phyloP scores from a whole-genome alignment of 2,113 vertebrate genomes.

The Etheostoma spectabile region DNA sequence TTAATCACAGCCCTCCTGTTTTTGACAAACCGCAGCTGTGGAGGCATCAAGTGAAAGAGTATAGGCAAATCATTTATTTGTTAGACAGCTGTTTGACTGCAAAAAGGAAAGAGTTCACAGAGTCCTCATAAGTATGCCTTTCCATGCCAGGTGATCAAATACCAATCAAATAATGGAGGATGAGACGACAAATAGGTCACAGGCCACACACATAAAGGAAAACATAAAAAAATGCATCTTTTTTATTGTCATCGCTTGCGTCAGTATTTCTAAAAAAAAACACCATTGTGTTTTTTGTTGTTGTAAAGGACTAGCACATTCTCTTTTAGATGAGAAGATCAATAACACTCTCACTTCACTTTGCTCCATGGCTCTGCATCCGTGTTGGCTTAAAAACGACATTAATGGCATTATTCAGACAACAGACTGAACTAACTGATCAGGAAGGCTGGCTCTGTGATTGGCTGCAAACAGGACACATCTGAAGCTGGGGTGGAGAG shows the following conservation, averaged over 20 bases:
- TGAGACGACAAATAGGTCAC: background rate
- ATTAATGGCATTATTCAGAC: too few species aligned
- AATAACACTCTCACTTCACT: background rate
- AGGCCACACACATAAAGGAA: background rate
- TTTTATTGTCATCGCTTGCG: background rate
- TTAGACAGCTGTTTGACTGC: constrained; percentile 19
- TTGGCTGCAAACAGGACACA: too few species aligned
- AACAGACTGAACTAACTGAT: too few species aligned
- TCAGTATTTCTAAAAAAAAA: background rate
- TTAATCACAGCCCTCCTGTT: constrained; percentile 57
- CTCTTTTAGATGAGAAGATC: background rate
- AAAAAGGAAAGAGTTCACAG: background rate
- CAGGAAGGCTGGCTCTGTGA: too few species aligned
- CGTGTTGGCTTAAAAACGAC: too few species aligned
- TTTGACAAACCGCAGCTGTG: constrained; percentile 56
- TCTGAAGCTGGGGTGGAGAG: too few species aligned
- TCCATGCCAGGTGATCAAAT: constrained; percentile 40
- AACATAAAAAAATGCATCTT: background rate
- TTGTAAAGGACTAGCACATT: background rate
- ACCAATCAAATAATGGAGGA: constrained; percentile 4
- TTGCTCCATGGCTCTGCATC: too few species aligned
- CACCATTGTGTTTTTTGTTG: background rate
- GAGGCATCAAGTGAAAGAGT: constrained; percentile 33
- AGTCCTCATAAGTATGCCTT: background rate
- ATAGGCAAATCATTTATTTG: constrained; percentile 17